Evolutionary conservation across 2,888 invertebrate species (phyloP).

Genomic region (Eupeodes luniger): DNA sequence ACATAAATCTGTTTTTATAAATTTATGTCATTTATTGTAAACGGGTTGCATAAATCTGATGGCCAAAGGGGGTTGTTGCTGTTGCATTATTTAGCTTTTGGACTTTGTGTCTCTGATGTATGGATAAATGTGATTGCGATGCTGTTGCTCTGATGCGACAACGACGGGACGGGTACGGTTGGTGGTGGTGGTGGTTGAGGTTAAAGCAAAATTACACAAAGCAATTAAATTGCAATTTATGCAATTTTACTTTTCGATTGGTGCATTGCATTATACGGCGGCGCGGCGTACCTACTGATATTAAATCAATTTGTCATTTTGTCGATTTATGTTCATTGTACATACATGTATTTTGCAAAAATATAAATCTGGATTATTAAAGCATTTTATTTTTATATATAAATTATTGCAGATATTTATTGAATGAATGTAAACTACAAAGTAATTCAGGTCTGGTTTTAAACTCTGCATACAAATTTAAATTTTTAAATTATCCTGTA

Average conservation of each 20-base stretch:
- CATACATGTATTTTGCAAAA: not conserved
- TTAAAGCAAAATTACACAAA: conserved; percentile 22
- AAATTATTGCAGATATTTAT: conserved; percentile 42
- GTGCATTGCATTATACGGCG: too few relatives aligned
- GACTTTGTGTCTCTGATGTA: not conserved
- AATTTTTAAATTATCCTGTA: too few relatives aligned
- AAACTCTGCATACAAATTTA: too few relatives aligned
- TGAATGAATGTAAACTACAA: not conserved
- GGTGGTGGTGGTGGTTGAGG: not conserved
- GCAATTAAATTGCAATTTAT: conserved; percentile 74
- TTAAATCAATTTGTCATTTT: conserved; percentile 72
- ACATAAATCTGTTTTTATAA: conserved; percentile 21
- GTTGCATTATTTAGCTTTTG: conserved; percentile 11
- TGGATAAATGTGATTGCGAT: not conserved
- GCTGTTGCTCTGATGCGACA: not conserved
- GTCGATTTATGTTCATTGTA: conserved; percentile 52
- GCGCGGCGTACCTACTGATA: not conserved
- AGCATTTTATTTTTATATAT: conserved; percentile 19
- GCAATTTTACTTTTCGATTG: conserved; percentile 58
- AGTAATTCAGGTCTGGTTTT: too few relatives aligned
- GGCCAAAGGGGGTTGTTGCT: conserved; percentile 26
- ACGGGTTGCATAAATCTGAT: conserved; percentile 44
- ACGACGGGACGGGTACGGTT: too few relatives aligned
- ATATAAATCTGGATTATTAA: conserved; percentile 44
- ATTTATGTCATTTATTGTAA: conserved; percentile 21